Percentiles rank a stretch among this genome's conserved stretches.
phyloP scores from a whole-genome alignment of 2,888 invertebrate genomes.

The Phyllotreta striolata region DNA sequence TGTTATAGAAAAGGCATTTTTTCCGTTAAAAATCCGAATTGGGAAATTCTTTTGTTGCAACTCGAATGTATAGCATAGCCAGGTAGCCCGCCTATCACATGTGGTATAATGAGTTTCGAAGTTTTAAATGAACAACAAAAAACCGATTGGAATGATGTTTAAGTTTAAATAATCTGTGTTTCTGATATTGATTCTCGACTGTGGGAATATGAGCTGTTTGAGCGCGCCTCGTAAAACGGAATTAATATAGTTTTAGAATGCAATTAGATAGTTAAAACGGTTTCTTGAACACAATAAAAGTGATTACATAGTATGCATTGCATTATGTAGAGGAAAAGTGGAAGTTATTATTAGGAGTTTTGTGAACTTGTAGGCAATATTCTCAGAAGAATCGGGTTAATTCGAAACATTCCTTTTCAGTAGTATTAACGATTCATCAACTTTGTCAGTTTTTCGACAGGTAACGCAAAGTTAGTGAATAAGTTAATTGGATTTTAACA shows the following conservation, averaged over 20 bases:
- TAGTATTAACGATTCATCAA: too few species aligned
- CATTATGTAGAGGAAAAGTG: background rate
- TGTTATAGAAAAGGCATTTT: constrained; percentile 30
- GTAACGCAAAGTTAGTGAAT: too few species aligned
- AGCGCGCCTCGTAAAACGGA: background rate
- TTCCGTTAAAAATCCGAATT: constrained; percentile 30
- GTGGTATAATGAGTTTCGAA: constrained; percentile 21
- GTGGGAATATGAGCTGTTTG: background rate
- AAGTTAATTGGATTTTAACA: too few species aligned
- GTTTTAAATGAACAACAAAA: constrained; percentile 11
- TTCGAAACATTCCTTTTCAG: too few species aligned
- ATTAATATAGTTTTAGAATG: background rate
- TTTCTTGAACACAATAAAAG: constrained; percentile 11
- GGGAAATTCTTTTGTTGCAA: constrained; percentile 18
- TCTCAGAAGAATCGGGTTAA: too few species aligned
- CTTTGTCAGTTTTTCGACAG: too few species aligned
- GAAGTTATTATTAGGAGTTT: constrained; percentile 9
- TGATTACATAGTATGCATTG: background rate
- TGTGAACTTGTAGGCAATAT: background rate
- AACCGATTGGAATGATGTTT: constrained; percentile 7
- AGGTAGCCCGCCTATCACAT: constrained; percentile 21
- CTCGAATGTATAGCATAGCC: too few species aligned
- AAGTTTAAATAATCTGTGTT: constrained; percentile 12
- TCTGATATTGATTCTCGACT: constrained; percentile 6
- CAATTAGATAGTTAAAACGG: constrained; percentile 13